phyloP scores from a whole-genome alignment of 2,113 vertebrate species.

The Myrmophylax atrothorax region DNA sequence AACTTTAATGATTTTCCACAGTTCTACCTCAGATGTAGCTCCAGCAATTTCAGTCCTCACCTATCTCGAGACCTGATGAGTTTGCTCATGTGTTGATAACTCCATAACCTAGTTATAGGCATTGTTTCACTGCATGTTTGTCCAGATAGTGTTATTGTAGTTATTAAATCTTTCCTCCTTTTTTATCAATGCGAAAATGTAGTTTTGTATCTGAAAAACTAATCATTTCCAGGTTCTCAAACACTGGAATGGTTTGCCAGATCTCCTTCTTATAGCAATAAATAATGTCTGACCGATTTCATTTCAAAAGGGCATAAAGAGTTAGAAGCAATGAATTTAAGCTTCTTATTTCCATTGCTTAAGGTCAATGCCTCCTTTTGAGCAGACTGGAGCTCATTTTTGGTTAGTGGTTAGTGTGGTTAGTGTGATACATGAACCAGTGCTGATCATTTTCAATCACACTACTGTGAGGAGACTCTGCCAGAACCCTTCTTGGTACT shows the following conservation, averaged over 20 bases:
- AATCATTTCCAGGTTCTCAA: background rate
- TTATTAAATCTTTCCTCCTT: background rate
- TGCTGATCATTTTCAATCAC: background rate
- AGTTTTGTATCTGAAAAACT: background rate
- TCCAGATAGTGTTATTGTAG: background rate
- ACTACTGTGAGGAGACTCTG: background rate
- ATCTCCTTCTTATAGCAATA: background rate
- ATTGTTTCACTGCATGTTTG: background rate
- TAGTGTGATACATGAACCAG: background rate
- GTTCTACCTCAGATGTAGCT: background rate
- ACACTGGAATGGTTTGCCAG: background rate
- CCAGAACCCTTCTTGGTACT: background rate
- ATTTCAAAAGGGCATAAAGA: background rate
- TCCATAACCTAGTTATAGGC: background rate
- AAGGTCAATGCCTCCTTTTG: conserved; percentile 19
- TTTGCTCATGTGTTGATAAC: background rate
- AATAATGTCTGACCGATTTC: background rate
- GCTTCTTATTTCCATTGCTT: background rate
- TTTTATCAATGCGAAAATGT: background rate
- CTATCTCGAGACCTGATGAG: background rate
- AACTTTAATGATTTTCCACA: background rate
- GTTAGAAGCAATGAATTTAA: background rate
- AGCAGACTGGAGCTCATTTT: conserved; percentile 1
- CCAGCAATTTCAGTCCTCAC: background rate
- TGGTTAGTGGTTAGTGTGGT: conserved; percentile 34